phyloP scores from a whole-genome alignment of 2,113 vertebrate species.

The Sardina pilchardus region DNA sequence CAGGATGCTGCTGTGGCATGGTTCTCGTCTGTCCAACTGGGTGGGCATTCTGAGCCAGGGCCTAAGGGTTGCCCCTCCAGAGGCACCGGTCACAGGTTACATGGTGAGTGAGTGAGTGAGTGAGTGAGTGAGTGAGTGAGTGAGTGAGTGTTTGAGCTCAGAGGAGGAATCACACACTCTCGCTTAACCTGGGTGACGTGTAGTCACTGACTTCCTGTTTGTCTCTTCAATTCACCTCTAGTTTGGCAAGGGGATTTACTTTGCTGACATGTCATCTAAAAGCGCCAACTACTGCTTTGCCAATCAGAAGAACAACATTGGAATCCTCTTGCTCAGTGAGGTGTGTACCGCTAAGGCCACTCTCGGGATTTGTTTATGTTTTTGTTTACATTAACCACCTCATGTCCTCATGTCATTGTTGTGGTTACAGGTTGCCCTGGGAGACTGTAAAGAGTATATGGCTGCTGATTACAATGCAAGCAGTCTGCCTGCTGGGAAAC shows the following conservation, averaged over 20 bases:
- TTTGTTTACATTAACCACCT: not conserved
- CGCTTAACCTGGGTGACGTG: not conserved
- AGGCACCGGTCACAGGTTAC: constrained; percentile 87
- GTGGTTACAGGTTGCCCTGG: constrained; percentile 81
- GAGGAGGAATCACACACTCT: not conserved
- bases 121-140: no score
- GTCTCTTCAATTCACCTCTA: constrained; percentile 52
- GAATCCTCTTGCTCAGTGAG: constrained; percentile 83
- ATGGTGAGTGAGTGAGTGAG: constrained; percentile 81
- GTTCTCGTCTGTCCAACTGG: constrained; percentile 88
- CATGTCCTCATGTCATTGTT: not conserved
- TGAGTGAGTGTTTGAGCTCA: constrained; percentile 52
- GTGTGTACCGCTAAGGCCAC: constrained; percentile 56
- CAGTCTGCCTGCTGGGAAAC: constrained; percentile 75
- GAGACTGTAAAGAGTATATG: constrained; percentile 79
- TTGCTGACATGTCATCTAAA: constrained; percentile 92
- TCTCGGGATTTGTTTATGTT: not conserved
- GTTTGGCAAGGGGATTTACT: constrained; percentile 94
- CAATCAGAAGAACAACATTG: constrained; percentile 69
- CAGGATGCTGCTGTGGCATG: constrained; percentile 89
- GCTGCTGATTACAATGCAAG: constrained; percentile 77
- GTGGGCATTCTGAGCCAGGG: constrained; percentile 86
- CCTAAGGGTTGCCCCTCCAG: constrained; percentile 82
- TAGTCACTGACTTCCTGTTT: constrained; percentile 9
- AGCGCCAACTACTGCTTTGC: constrained; percentile 91